Conservation (phyloP, 92 coral and sea anemone species). For the Epizoanthus ramosus region DNA sequence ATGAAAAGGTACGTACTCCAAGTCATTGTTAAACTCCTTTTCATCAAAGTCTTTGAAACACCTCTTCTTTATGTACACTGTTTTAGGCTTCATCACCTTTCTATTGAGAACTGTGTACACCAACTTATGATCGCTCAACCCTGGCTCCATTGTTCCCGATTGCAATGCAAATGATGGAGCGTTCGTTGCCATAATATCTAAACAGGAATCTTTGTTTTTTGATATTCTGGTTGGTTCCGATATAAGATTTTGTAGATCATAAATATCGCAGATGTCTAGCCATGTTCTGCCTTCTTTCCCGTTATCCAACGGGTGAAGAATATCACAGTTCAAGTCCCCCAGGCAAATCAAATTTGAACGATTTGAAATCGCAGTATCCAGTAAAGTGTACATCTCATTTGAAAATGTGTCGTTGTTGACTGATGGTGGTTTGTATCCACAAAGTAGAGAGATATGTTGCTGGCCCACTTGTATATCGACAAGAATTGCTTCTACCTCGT, state of each 20-base stretch:
- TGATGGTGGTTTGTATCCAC: constrained; percentile 44
- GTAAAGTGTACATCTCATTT: constrained; percentile 25
- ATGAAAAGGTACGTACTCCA: constrained; percentile 31
- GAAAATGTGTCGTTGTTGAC: constrained; percentile 13
- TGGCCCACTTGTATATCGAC: constrained; percentile 48
- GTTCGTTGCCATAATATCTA: constrained; percentile 45
- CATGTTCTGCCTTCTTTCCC: constrained; percentile 55
- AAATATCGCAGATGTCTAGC: constrained; percentile 56
- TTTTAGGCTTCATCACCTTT: constrained; percentile 53
- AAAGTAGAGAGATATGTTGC: constrained; percentile 38
- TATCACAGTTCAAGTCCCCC: constrained; percentile 54
- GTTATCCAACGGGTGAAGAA: constrained; percentile 48
- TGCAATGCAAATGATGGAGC: constrained; percentile 32
- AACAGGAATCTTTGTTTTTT: constrained; percentile 33
- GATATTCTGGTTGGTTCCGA: constrained; percentile 42
- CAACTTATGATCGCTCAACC: constrained; percentile 50
- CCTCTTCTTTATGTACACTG: constrained; percentile 31
- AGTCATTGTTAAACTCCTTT: constrained; percentile 21
- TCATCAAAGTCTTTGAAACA: constrained; percentile 33
- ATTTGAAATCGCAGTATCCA: constrained; percentile 20
- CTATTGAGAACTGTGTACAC: constrained; percentile 47
- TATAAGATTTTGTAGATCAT: constrained; percentile 37
- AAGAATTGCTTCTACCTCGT: constrained; percentile 39
- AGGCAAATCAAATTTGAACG: constrained; percentile 41
- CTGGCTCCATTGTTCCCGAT: constrained; percentile 34